These are phyloP conservation scores for Pachypanchax playfairii DNA, from an alignment of 2,113 vertebrate species.

Conservation along the genomic window DNA sequence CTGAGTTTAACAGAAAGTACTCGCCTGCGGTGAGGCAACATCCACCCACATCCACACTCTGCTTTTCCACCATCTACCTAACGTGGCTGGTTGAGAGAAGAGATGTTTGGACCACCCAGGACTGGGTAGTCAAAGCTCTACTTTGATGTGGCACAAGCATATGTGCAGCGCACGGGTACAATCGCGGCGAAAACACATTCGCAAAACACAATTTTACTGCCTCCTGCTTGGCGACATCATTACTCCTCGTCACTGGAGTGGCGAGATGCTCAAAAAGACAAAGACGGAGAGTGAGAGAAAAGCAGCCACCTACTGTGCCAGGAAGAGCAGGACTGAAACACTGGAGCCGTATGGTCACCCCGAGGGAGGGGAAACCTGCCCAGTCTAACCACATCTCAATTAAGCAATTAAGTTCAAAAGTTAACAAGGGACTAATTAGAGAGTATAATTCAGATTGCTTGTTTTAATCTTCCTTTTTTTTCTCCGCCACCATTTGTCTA, in stretches of 20 bases:
- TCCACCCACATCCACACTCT: constrained; percentile 62
- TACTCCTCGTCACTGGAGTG: constrained; percentile 52
- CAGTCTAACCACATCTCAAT: constrained; percentile 73
- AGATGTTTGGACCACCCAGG: constrained; percentile 78
- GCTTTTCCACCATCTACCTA: constrained; percentile 56
- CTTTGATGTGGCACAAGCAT: constrained; percentile 78
- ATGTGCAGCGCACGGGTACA: constrained; percentile 69
- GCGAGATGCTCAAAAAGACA: constrained; percentile 55
- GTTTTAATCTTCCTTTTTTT: constrained; percentile 52
- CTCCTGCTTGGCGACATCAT: constrained; percentile 69
- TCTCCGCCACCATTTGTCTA: constrained; percentile 43
- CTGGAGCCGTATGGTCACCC: constrained; percentile 69
- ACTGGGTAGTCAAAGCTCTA: constrained; percentile 53
- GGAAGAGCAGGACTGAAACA: constrained; percentile 62
- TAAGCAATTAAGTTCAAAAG: constrained; percentile 76
- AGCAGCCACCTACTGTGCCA: constrained; percentile 63
- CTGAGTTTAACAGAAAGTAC: constrained; percentile 49
- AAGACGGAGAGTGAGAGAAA: constrained; percentile 29
- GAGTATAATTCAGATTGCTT: constrained; percentile 61
- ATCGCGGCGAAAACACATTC: constrained; percentile 70
- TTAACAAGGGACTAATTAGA: constrained; percentile 70
- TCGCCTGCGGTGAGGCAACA: constrained; percentile 59
- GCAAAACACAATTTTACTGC: constrained; percentile 70
- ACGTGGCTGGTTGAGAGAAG: constrained; percentile 51
- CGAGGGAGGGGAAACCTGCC: constrained; percentile 68